phyloP scores from a whole-genome alignment of 35 echinoderm and acorn worm species.

The Heliocidaris tuberculata region DNA sequence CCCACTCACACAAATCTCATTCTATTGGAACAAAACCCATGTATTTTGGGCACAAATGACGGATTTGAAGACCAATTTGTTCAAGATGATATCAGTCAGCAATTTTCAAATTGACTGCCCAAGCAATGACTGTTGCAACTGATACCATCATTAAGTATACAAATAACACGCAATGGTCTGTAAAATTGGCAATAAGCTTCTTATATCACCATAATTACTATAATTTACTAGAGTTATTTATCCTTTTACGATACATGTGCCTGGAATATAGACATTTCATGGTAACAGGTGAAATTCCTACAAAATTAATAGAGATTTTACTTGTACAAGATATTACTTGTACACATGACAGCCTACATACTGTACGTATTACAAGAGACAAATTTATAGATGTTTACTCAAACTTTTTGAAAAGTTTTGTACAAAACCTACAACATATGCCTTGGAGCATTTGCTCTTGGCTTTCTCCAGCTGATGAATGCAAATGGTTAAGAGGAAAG shows the following conservation, averaged over 20 bases:
- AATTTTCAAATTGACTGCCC: neutral
- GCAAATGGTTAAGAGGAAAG: no score
- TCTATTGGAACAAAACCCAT: neutral
- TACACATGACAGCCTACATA: no score
- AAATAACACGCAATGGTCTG: neutral
- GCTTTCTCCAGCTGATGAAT: no score
- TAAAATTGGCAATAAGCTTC: neutral
- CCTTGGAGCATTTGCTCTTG: no score
- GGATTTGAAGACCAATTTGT: neutral
- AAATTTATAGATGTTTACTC: no score
- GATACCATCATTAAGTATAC: conserved; percentile 2
- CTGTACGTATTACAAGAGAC: no score
- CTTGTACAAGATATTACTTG: no score
- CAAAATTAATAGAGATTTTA: no score
- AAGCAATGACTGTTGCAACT: neutral
- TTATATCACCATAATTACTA: neutral
- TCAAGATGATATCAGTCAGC: conserved; percentile 9
- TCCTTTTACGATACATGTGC: neutral
- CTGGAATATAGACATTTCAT: neutral
- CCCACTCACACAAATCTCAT: neutral
- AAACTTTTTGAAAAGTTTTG: no score
- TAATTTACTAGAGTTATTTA: neutral
- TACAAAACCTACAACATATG: no score
- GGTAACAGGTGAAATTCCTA: neutral
- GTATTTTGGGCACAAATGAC: neutral